These are phyloP conservation scores for Temnothorax ravouxi DNA, from an alignment of 2,888 invertebrate species.

Conservation along the genomic window DNA sequence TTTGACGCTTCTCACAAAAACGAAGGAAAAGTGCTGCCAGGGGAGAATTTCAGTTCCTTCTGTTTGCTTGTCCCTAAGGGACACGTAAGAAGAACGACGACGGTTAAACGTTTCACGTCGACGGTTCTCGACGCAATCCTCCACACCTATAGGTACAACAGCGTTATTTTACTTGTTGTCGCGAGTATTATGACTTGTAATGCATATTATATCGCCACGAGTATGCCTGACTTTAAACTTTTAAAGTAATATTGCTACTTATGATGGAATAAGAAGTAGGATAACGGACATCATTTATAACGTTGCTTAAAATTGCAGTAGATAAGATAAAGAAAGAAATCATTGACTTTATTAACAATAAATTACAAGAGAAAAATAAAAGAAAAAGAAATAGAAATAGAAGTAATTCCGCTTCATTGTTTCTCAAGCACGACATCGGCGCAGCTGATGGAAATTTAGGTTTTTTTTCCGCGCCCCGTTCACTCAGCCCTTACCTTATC, in stretches of 20 bases:
- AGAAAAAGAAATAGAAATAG: not conserved
- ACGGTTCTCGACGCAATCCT: slow-evolving; percentile 25
- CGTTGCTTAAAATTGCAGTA: not conserved
- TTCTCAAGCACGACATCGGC: slow-evolving; percentile 64
- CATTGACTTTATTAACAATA: not conserved
- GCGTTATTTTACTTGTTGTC: slow-evolving; percentile 49
- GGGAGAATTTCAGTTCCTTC: slow-evolving; percentile 46
- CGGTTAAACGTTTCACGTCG: slow-evolving; percentile 59
- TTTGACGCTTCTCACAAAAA: slow-evolving; percentile 43
- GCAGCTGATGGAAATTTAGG: slow-evolving; percentile 74
- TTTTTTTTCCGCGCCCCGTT: slow-evolving; percentile 53
- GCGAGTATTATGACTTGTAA: slow-evolving; percentile 13
- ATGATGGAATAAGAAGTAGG: not conserved
- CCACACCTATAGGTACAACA: not conserved
- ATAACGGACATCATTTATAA: not conserved
- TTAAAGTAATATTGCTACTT: not conserved
- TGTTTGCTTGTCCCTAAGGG: slow-evolving; percentile 47
- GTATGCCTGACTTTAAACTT: not conserved
- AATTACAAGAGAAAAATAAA: not conserved
- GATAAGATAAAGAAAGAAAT: not conserved
- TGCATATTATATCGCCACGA: not conserved
- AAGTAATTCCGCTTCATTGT: slow-evolving; percentile 74
- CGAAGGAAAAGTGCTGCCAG: slow-evolving; percentile 9
- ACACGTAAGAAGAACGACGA: slow-evolving; percentile 53
- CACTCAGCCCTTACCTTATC: slow-evolving; percentile 43